Evolutionary conservation across 2,113 vertebrate genomes (phyloP).

Genomic region (Pseudorasbora parva): DNA sequence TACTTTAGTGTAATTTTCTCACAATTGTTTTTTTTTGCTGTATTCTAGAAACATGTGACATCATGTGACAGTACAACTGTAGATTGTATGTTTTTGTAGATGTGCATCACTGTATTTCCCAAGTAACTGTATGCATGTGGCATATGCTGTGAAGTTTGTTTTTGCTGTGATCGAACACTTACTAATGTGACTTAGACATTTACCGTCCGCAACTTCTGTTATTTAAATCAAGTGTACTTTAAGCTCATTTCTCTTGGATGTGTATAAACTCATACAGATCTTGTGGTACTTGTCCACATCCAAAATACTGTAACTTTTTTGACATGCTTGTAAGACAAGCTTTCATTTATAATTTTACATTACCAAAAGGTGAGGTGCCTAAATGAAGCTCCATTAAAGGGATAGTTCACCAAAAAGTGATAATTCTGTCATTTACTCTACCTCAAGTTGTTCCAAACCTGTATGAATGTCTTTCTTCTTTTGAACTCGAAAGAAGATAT

Average conservation of each 20-base stretch:
- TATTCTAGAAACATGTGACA: constrained; percentile 11
- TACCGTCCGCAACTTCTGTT: constrained; percentile 14
- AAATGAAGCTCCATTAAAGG: not conserved
- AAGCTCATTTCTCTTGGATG: not conserved
- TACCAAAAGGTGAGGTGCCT: not conserved
- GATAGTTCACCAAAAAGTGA: too few relatives aligned
- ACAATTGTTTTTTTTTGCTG: constrained; percentile 1
- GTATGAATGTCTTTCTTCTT: too few relatives aligned
- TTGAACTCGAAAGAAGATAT: too few relatives aligned
- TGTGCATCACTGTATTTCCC: constrained; percentile 20
- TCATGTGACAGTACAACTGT: constrained; percentile 12
- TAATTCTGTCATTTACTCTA: too few relatives aligned
- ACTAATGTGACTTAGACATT: constrained; percentile 34
- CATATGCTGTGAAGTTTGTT: constrained; percentile 31
- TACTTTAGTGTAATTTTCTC: not conserved
- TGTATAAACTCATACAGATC: not conserved
- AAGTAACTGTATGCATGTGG: constrained; percentile 19
- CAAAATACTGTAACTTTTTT: not conserved
- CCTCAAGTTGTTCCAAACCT: too few relatives aligned
- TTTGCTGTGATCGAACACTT: constrained; percentile 2
- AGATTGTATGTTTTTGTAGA: constrained; percentile 32
- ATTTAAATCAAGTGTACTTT: not conserved
- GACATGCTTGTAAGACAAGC: not conserved
- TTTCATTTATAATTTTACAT: constrained; percentile 11
- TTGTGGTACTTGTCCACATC: not conserved